Percentiles rank a stretch among this genome's conserved stretches.
Conservation (phyloP, 2,888 invertebrate species). For the Seira musarum region DNA sequence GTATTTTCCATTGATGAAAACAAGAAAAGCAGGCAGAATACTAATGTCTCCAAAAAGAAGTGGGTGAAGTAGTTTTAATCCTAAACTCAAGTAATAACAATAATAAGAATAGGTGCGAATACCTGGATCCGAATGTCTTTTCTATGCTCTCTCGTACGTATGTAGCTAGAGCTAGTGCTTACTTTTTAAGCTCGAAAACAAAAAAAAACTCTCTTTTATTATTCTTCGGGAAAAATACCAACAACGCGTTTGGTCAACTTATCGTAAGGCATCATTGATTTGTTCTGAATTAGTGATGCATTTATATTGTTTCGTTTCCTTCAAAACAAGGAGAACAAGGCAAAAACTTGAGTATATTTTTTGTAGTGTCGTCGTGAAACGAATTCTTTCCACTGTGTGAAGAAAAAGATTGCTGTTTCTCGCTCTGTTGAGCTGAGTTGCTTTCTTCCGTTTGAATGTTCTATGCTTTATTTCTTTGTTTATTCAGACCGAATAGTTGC, state of each 20-base stretch:
- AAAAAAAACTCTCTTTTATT: too few species aligned
- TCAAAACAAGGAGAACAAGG: conserved; percentile 8
- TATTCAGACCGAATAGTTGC: conserved; percentile 13
- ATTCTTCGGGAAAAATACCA: too few species aligned
- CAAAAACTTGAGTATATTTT: conserved; percentile 1
- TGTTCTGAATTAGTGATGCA: conserved; percentile 21
- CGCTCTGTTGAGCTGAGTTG: neutral
- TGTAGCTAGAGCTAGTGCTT: too few species aligned
- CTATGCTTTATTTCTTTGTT: conserved; percentile 11
- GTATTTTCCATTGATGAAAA: neutral
- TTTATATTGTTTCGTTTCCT: conserved; percentile 26
- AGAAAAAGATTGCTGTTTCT: neutral
- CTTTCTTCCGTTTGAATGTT: neutral
- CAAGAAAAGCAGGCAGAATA: neutral
- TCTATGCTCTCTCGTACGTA: too few species aligned
- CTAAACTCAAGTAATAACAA: neutral
- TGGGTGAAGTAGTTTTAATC: conserved; percentile 3
- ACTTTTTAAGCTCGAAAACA: too few species aligned
- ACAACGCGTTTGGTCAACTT: neutral
- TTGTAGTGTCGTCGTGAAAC: neutral
- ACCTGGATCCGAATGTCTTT: neutral
- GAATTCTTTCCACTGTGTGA: conserved; percentile 11
- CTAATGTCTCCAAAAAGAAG: neutral
- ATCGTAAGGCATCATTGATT: neutral
- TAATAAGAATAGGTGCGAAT: neutral